Evolutionary conservation across 2,797 vertebrate species (phyloP), one percentile per base, ranked within the genome.

Genomic region (Chromobotia macracanthus): DNA sequence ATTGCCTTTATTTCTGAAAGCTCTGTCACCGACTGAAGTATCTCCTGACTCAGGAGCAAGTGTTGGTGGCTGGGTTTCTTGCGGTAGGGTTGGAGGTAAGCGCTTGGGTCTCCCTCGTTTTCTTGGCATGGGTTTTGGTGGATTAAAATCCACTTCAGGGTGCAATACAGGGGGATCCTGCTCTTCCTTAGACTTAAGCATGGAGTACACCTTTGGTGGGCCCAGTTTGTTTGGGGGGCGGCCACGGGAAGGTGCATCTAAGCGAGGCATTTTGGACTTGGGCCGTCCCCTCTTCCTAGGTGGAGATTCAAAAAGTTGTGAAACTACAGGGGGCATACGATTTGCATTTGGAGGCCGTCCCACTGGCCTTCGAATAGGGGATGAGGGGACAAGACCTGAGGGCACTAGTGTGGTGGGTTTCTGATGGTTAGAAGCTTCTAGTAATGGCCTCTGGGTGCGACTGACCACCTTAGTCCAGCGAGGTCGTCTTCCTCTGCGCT

Each of bases 121-220:
- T 88, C 96, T 95, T 25, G 96, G 96, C 89, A 97, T 95, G 69
- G 94, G 92, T 83, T 96, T 96, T 28, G 96, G 91, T 53, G 96
- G 95, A 75, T 97, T 95, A 35, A 99, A 93, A 87, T 99, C 96
- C 0, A 99, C 94, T 87, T 99, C 97, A 12, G 98, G 98, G 72
- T 99, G 97, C 89, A 99, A 92, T 86, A 99, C 93, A 10, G 98
- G 98, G 38, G 98, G 98, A 68, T 98, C 98, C 84, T 96, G 97
- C 83, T 95, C 94, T 86, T 99, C 97, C 89, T 97, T 97, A 84
- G 94, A 95, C 67, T 97, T 98, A 0, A 96, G 92, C 79, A 96
- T 93, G 67, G 96, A 97, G 77, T 95, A 97, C 18, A 97, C 95
- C 92, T 98, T 99, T 0, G 95, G 97, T 9, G 96, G 94, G n/a